Evolutionary conservation across 2,113 vertebrate genomes (phyloP), one percentile per base, ranked within the genome.

Genomic region (Chauna torquata): DNA sequence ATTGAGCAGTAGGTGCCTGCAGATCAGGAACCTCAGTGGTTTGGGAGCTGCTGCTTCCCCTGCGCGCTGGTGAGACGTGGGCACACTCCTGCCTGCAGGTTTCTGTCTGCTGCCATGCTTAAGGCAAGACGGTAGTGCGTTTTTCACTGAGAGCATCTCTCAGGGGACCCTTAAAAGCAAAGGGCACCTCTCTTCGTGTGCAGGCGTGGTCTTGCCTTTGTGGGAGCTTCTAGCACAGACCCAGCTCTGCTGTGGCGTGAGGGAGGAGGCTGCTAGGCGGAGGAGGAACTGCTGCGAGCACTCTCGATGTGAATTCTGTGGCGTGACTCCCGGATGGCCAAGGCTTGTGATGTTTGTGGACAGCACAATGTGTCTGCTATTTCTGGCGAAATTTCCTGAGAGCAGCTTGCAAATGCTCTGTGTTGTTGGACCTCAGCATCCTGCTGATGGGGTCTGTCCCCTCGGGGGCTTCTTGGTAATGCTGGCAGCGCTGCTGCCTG

Each of bases 1-100:
- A 55, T 30, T 14, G 74, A n/a, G 70, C 22, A 7, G 66, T 2
- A 44, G 34, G 45, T 54, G 47, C 23, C 27, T 71, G n/a, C 42
- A 19, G 19, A 7, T 42, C 12, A n/a, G 71, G 64, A 88, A 42
- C n/a, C 34, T 30, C 44, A 6, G 34, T 24, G 44, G 34, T 5
- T 38, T n/a, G 6, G 20, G 71, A 69, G 57, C 70, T 8, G 5
- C n/a, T 2, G 20, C 30, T 79, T 30, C 20, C 12, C 27, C 20
- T 8, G 1, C 3, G 34, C 16, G 45, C 57, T 83, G 68, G 20
- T n/a, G n/a, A 49, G 52, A 49, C 22, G 11, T 2, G 14, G 45
- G 13, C 2, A 2, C 2, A 0, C 17, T 36, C 4, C 2, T 3
- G 6, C 30, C 49, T 38, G n/a, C 30, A 3, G 4, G 11, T 7